phyloP scores from a whole-genome alignment of 1,140 invertebrate genomes.

The Procambarus clarkii region DNA sequence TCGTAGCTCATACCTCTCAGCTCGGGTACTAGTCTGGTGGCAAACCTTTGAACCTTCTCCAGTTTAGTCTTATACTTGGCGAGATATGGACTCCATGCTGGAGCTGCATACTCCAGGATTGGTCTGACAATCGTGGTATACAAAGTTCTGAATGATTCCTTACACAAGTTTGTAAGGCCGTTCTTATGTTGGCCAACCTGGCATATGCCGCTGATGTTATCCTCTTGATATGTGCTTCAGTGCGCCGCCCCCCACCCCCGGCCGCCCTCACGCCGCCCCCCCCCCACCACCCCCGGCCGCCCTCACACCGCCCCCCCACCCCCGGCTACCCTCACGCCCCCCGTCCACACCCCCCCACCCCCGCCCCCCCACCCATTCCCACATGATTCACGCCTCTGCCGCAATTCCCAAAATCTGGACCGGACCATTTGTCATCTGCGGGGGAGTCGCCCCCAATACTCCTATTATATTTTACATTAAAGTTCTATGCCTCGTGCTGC shows the following conservation, averaged over 20 bases:
- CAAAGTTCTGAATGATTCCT: too few species aligned
- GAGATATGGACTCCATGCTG: too few species aligned
- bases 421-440: slow-evolving; percentile 1
- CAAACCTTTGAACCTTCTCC: too few species aligned
- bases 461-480: neutral
- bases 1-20: too few species aligned
- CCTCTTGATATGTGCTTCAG: too few species aligned
- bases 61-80: too few species aligned
- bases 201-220: too few species aligned
- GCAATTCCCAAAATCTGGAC: neutral
- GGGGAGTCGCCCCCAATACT: slow-evolving; percentile 7
- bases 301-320: neutral
- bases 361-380: slow-evolving; percentile 4
- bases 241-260: neutral
- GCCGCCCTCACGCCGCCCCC: neutral
- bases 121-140: too few species aligned
- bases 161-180: too few species aligned
- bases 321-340: neutral
- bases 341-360: neutral
- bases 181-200: too few species aligned
- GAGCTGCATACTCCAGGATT: too few species aligned
- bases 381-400: neutral
- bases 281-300: neutral
- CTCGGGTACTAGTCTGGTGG: too few species aligned
- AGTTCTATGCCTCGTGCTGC: neutral